Conservation (phyloP, 1,140 invertebrate species). For the Pissodes strobi region DNA sequence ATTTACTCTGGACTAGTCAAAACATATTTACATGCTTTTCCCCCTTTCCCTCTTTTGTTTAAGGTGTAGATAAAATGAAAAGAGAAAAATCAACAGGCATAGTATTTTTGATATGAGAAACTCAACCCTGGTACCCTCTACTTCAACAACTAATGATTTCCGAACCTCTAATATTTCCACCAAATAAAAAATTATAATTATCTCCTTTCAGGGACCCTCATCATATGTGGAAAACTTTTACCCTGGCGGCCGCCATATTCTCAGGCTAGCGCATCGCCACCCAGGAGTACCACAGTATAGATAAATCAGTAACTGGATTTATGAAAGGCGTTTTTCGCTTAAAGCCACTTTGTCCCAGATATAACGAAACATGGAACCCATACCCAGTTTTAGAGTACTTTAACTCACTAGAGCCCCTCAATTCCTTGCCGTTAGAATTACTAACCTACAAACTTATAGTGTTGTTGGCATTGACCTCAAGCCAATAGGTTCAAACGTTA, state of each 20-base stretch:
- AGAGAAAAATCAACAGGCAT: too few relatives aligned
- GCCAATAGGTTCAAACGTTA: neutral
- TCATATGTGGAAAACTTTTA: neutral
- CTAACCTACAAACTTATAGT: neutral
- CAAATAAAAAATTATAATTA: neutral
- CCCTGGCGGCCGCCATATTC: neutral
- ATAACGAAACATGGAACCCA: neutral
- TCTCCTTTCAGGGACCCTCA: too few relatives aligned
- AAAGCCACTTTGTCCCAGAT: too few relatives aligned
- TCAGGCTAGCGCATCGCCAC: neutral
- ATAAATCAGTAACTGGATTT: neutral
- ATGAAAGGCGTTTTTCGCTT: too few relatives aligned
- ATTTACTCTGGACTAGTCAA: too few relatives aligned
- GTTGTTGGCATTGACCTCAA: neutral
- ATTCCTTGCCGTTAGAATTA: neutral
- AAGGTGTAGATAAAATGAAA: too few relatives aligned
- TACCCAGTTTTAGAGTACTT: neutral
- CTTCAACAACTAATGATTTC: too few relatives aligned
- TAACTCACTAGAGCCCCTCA: too few relatives aligned
- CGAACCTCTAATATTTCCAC: too few relatives aligned
- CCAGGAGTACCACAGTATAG: neutral
- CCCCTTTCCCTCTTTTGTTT: neutral
- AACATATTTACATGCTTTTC: too few relatives aligned
- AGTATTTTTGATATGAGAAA: neutral
- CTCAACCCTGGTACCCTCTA: neutral